These are phyloP conservation scores for Bombus sylvicola DNA, from an alignment of 1,140 invertebrate genomes.

Conservation along the genomic window DNA sequence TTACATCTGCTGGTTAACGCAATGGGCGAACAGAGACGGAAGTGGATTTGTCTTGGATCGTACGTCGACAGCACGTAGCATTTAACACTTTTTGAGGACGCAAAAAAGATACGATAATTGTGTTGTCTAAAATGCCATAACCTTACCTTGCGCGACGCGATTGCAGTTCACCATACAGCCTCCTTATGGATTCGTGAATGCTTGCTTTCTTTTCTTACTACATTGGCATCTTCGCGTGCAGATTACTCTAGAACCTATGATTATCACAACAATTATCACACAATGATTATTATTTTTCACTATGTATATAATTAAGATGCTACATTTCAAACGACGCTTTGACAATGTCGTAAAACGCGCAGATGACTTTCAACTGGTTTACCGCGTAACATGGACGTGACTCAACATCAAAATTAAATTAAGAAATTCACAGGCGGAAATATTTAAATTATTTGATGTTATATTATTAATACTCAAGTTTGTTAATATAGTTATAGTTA, in stretches of 20 bases:
- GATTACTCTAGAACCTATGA: background rate
- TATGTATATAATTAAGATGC: background rate
- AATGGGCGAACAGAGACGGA: constrained; percentile 5
- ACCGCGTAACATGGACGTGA: background rate
- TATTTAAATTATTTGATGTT: background rate
- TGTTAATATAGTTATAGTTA: background rate
- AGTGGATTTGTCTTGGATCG: background rate
- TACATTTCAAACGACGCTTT: too few species aligned
- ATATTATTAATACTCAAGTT: background rate
- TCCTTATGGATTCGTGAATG: too few species aligned
- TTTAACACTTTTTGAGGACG: background rate
- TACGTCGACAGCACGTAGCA: too few species aligned
- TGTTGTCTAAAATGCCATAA: background rate
- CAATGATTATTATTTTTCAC: background rate
- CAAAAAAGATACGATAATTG: too few species aligned
- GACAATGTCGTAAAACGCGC: background rate
- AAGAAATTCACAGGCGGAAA: background rate
- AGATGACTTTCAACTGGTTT: background rate
- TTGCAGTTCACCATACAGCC: too few species aligned
- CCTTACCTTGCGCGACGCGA: background rate
- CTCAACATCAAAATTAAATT: background rate
- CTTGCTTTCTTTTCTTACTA: too few species aligned
- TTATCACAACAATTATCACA: background rate
- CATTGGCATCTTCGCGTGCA: too few species aligned
- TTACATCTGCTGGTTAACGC: constrained; percentile 69